Conservation (phyloP, 2,888 invertebrate species). For the Ditylenchus weischeri region DNA sequence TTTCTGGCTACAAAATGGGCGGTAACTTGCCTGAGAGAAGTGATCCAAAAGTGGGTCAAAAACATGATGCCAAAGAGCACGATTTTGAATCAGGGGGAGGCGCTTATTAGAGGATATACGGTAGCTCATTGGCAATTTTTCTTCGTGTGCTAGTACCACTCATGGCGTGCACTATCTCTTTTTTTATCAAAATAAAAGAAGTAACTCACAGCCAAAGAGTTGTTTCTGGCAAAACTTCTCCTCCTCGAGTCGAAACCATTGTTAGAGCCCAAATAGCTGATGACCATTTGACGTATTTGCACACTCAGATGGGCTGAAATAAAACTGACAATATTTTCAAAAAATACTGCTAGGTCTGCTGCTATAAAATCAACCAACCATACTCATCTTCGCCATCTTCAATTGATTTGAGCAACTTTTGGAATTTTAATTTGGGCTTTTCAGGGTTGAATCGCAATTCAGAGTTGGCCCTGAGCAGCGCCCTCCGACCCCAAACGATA, state of each 20-base stretch:
- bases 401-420: slow-evolving; percentile 29
- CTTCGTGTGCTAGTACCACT: no score
- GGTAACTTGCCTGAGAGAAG: no score
- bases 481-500: slow-evolving; percentile 25
- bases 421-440: slow-evolving; percentile 30
- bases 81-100: no score
- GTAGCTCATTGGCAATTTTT: not conserved
- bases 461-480: slow-evolving; percentile 33
- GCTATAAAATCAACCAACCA: slow-evolving; percentile 21
- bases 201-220: slow-evolving; percentile 14
- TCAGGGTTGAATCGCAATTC: slow-evolving; percentile 32
- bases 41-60: no score
- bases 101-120: no score
- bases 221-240: slow-evolving; percentile 29
- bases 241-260: slow-evolving; percentile 29
- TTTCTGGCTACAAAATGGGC: no score
- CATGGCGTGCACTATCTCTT: no score
- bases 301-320: slow-evolving; percentile 26
- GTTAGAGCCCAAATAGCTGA: slow-evolving; percentile 21
- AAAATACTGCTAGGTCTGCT: not conserved
- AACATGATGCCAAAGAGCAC: no score
- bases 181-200: no score
- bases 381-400: slow-evolving; percentile 29
- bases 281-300: slow-evolving; percentile 20
- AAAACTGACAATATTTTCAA: slow-evolving; percentile 6